Evolutionary conservation across 2,888 invertebrate species (phyloP).

Genomic region (Drosophila putrida): DNA sequence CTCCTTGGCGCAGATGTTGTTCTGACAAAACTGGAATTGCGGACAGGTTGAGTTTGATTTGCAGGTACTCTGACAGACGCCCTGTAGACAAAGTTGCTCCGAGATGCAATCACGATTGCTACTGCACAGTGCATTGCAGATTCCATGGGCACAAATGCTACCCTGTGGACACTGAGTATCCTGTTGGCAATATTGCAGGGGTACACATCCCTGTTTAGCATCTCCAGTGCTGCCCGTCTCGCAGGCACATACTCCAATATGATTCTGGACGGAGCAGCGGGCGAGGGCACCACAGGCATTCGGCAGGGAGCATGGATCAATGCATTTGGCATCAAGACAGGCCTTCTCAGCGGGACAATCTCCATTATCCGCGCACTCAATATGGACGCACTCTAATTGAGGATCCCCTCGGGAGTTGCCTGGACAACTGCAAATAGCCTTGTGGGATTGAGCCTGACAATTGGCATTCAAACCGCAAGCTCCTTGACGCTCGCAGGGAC

Average conservation of each 20-base stretch:
- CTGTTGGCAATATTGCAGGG: conserved; percentile 92
- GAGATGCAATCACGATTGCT: conserved; percentile 93
- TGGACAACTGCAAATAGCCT: conserved; percentile 91
- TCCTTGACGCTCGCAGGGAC: conserved; percentile 89
- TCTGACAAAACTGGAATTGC: conserved; percentile 93
- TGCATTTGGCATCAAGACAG: conserved; percentile 92
- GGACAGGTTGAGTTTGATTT: conserved; percentile 92
- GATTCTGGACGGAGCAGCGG: conserved; percentile 91
- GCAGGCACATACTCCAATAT: conserved; percentile 94
- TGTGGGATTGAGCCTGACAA: conserved; percentile 90
- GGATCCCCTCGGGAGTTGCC: conserved; percentile 92
- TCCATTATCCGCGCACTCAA: conserved; percentile 92
- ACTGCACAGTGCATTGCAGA: conserved; percentile 92
- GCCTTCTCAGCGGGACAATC: conserved; percentile 91
- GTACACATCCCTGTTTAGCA: conserved; percentile 93
- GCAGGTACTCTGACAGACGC: conserved; percentile 94
- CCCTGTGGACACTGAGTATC: conserved; percentile 94
- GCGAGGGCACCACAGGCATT: conserved; percentile 94
- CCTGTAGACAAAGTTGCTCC: conserved; percentile 94
- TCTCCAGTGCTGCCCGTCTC: conserved; percentile 94
- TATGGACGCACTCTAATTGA: conserved; percentile 89
- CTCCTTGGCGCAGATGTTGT: conserved; percentile 94
- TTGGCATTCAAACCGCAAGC: conserved; percentile 92
- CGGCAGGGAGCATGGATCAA: conserved; percentile 92
- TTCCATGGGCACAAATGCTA: conserved; percentile 92